Conservation (phyloP, 1,140 invertebrate species). For the Holcopasites calliopsidis region DNA sequence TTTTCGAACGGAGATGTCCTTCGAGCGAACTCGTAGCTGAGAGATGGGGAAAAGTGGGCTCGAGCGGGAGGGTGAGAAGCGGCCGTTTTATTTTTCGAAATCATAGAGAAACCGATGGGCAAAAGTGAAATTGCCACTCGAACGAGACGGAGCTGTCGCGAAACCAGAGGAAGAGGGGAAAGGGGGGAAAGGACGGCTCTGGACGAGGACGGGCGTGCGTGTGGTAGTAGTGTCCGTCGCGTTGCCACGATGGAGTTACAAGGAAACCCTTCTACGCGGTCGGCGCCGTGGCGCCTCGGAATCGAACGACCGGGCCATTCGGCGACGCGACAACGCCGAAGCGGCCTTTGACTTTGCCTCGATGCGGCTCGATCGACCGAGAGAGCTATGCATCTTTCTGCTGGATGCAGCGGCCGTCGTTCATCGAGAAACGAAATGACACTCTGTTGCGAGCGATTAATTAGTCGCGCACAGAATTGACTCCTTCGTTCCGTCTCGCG, state of each 20-base stretch:
- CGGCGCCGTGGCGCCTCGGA: conserved; percentile 79
- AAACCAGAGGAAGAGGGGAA: background rate
- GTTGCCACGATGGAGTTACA: conserved; percentile 73
- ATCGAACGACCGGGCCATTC: conserved; percentile 44
- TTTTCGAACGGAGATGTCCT: too few species aligned
- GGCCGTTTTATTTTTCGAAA: too few species aligned
- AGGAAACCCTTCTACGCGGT: conserved; percentile 80
- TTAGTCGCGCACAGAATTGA: conserved; percentile 22
- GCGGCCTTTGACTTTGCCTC: conserved; percentile 13
- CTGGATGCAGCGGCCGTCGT: background rate
- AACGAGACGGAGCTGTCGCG: background rate
- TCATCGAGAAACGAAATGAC: conserved; percentile 9
- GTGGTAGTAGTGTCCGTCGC: too few species aligned
- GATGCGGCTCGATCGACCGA: background rate
- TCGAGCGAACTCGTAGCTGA: too few species aligned
- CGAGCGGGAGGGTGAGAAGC: too few species aligned
- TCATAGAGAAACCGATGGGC: too few species aligned
- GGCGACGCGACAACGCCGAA: background rate
- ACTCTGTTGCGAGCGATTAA: conserved; percentile 27
- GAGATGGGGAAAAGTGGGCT: too few species aligned
- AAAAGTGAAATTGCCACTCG: too few species aligned
- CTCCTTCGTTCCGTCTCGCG: conserved; percentile 6
- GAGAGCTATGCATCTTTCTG: too few species aligned
- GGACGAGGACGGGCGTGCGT: conserved; percentile 25
- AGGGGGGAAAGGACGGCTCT: background rate